Base-by-base conservation (phyloP, 2,113 vertebrate species). In the Furnarius figulus region DNA sequence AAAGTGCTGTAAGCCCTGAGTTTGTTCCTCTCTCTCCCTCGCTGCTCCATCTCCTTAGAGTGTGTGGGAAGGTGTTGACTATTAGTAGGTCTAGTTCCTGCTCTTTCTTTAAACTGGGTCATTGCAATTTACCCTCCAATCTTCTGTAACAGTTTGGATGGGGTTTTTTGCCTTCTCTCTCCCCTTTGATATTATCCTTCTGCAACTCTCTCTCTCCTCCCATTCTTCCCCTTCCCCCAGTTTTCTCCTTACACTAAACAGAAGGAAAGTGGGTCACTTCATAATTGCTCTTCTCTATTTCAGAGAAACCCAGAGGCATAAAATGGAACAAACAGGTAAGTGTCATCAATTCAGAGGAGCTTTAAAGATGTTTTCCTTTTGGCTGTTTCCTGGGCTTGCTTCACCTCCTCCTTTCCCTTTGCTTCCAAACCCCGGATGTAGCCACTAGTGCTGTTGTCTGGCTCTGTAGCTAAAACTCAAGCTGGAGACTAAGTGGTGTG, bases 61-160 rank as follows among this genome's bases (percentile, higher is more conserved):
- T 19, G 84, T 1, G 89, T 95, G 67, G 94, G 97, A 96, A 90
- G 88, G 88, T 77, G 96, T 82, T 95, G 84, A 55, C 80, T 89
- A 77, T 66, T 66, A 91, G 89, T 73, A 70, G 77, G 95, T 94
- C 87, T 95, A 80, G 94, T 95, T 96, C 89, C 81, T 96, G 90
- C 89, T 97, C 89, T 80, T 81, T 22, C 46, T 87, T 89, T 85
- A 85, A 97, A 95, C 50, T 95, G 74, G 89, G 94, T 96, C 78
- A 93, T 70, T 16, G 30, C 66, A 92, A 85, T 71, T 97, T 93
- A 77, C 22, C 44, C 87, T 97, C 39, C 86, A 67, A 46, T 68
- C 55, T 83, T 50, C 50, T 71, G 5, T 24, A 84, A 89, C 37
- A 12, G 3, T 44, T 61, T 40, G 68, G 24, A 24, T 83, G 44